Base-by-base conservation (phyloP, 1,140 invertebrate genomes). In the Melipona quadrifasciata region DNA sequence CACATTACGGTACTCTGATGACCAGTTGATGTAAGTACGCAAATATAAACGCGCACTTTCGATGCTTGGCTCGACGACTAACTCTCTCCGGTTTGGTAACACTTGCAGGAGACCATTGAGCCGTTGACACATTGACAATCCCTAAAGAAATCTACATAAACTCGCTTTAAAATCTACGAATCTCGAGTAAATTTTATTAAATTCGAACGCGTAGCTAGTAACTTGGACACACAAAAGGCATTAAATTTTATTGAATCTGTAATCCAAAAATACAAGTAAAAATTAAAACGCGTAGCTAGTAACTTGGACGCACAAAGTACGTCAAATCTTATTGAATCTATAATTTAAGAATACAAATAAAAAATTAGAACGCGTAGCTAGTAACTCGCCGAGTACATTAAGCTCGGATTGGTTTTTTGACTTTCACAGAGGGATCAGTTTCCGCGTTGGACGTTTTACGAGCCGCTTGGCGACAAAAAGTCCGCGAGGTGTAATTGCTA, bases 401-500 rank as follows among this genome's bases (percentile, higher is more conserved):
- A n/a, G 39, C 16, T 53, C 24, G n/a, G n/a, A 72, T 72, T 17
- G 19, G n/a, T 72, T 72, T 72, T 27, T 72, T 21, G 39, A 71
- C 51, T 71, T 51, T 72, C 70, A 16, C 47, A 17, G 47, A 47
- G 0, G 47, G 53, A 72, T 24, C 47, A 51, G 24, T 72, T 72
- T 72, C 70, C 70, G 14, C 24, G 39, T n/a, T 19, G 70, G 70
- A 72, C 47, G 47, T 72, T 72, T 31, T 72, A 72, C 47, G 70
- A 72, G 39, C 70, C 47, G 70, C 16, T 47, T n/a, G 70, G 24
- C 70, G 39, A 72, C 70, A 47, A 51, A 72, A 51, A 51, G 51
- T 72, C 70, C 70, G n/a, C 70, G 39, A 39, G 70, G 6, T 16
- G 70, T 72, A 72, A 72, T 72, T 72, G 70, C 70, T 72, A 72